phyloP scores from a whole-genome alignment of 2,888 invertebrate genomes.

The Xestoiulus laeticollis region DNA sequence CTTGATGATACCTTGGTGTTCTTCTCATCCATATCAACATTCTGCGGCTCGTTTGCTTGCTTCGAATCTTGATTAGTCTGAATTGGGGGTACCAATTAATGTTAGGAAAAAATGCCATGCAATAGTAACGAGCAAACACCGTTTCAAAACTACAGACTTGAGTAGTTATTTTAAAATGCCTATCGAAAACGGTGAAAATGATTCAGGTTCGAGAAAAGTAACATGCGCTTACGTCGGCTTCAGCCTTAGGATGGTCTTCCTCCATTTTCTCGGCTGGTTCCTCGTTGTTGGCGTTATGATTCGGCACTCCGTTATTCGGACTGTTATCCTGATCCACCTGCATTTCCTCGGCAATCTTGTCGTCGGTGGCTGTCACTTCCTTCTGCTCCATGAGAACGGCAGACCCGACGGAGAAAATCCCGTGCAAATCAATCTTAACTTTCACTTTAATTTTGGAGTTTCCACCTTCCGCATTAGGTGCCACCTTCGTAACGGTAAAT shows the following conservation, averaged over 20 bases:
- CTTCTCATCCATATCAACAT: constrained; percentile 55
- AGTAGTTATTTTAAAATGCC: not conserved
- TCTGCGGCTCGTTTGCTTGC: constrained; percentile 50
- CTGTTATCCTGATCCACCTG: constrained; percentile 56
- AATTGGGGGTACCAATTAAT: constrained; percentile 20
- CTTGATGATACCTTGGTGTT: constrained; percentile 51
- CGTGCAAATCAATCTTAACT: constrained; percentile 92
- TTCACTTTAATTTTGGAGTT: constrained; percentile 96
- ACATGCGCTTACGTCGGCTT: not conserved
- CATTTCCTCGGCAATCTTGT: constrained; percentile 57
- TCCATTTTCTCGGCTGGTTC: constrained; percentile 57
- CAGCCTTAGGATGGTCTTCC: constrained; percentile 5
- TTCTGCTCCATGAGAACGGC: constrained; percentile 74
- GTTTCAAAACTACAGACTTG: not conserved
- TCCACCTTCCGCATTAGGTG: constrained; percentile 86
- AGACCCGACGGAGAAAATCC: constrained; percentile 86
- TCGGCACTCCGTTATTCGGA: constrained; percentile 51
- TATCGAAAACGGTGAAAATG: not conserved
- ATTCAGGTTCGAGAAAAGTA: too few species aligned
- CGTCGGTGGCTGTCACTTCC: constrained; percentile 62
- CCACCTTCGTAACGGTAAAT: constrained; percentile 69
- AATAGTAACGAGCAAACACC: not conserved
- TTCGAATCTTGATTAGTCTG: constrained; percentile 48
- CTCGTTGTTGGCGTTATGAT: constrained; percentile 57
- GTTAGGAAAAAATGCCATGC: not conserved